These are phyloP conservation scores for Phalloptychus januarius DNA, from an alignment of 2,797 vertebrate genomes.

Conservation along the genomic window DNA sequence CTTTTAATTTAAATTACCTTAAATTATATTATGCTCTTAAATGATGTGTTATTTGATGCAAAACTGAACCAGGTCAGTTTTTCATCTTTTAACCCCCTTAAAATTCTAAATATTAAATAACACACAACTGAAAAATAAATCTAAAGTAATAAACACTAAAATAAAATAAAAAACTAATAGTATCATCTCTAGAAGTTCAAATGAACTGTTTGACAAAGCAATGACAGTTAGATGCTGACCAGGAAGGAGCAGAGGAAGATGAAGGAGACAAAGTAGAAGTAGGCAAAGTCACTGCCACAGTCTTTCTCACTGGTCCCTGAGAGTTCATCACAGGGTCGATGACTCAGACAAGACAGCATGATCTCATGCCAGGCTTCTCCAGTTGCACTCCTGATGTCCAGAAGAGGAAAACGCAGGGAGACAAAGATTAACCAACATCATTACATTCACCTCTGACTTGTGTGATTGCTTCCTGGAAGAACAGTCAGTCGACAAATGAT, in stretches of 20 bases:
- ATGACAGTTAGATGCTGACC: constrained; percentile 74
- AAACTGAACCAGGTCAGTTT: not conserved
- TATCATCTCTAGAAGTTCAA: not conserved
- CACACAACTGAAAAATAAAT: not conserved
- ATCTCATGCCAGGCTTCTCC: constrained; percentile 98
- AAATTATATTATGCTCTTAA: too few species aligned
- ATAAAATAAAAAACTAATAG: not conserved
- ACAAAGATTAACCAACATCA: not conserved
- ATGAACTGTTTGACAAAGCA: not conserved
- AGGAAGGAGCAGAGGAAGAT: constrained; percentile 98
- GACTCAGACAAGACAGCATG: constrained; percentile 93
- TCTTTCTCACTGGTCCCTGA: constrained; percentile 84
- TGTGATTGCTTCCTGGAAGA: not conserved
- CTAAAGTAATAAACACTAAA: not conserved
- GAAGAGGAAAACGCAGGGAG: constrained; percentile 6
- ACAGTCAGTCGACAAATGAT: not conserved
- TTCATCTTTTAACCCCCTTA: not conserved
- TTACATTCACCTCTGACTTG: not conserved
- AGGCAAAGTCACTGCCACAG: constrained; percentile 96
- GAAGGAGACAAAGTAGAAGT: constrained; percentile 98
- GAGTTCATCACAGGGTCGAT: constrained; percentile 82
- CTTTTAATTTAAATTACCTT: too few species aligned
- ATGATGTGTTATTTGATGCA: not conserved
- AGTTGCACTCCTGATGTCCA: constrained; percentile 89
- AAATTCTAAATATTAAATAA: not conserved